These are phyloP conservation scores for Sylvilagus floridanus DNA, from an alignment of 2,797 vertebrate genomes.

Conservation along the genomic window DNA sequence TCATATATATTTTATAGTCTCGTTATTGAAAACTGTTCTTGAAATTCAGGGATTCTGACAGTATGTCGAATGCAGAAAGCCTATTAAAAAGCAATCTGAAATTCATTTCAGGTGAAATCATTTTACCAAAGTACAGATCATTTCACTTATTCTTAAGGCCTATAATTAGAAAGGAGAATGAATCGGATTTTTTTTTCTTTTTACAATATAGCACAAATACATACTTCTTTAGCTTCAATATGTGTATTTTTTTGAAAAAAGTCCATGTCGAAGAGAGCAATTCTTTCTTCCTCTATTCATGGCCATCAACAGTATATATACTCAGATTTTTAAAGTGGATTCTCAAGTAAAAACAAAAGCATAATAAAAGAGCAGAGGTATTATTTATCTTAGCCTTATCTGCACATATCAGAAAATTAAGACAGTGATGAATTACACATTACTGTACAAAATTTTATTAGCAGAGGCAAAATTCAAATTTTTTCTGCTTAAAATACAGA, in stretches of 20 bases:
- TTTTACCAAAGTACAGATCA: conserved; percentile 84
- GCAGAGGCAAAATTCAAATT: conserved; percentile 90
- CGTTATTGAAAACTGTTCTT: conserved; percentile 86
- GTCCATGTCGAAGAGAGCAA: conserved; percentile 50
- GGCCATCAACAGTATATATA: conserved; percentile 37
- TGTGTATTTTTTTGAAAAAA: conserved; percentile 66
- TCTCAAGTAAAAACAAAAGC: conserved; percentile 77
- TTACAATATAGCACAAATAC: conserved; percentile 50
- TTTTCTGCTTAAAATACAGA: conserved; percentile 91
- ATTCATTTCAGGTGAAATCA: conserved; percentile 85
- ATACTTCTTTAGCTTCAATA: conserved; percentile 19
- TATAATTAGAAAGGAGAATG: conserved; percentile 80
- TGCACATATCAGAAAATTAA: conserved; percentile 85
- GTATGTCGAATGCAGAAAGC: conserved; percentile 79
- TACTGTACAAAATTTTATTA: conserved; percentile 92
- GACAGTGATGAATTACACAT: conserved; percentile 87
- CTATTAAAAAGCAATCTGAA: conserved; percentile 87
- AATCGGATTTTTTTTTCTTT: conserved; percentile 55
- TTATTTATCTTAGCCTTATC: conserved; percentile 83
- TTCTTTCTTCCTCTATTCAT: conserved; percentile 59
- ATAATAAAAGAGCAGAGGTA: conserved; percentile 73
- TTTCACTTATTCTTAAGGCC: conserved; percentile 85
- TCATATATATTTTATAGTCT: conserved; percentile 84
- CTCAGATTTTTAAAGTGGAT: conserved; percentile 71
- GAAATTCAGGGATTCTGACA: conserved; percentile 81